Evolutionary conservation across 35 echinoderm and acorn worm species (phyloP), one percentile per base, ranked within the genome.

Genomic region (Patiria miniata): DNA sequence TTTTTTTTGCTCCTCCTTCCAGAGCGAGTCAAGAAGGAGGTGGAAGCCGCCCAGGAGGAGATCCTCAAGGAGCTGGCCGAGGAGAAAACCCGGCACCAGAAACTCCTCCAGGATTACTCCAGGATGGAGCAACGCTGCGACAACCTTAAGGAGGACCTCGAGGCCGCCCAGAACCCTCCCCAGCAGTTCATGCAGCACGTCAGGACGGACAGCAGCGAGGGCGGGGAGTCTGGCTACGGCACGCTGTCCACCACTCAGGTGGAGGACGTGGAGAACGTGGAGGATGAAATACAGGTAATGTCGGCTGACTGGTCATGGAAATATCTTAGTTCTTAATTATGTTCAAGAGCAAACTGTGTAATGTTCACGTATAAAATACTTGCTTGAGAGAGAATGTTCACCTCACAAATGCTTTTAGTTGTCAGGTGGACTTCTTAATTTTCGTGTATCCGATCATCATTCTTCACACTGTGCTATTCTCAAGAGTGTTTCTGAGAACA

Each of bases 131-230:
- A 97, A 61, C 78, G 95, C 36, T 83, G 88, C 61, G 91, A 97
- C 47, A 97, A 97, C 61, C 77, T 97, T 23, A 90, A 97, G 47
- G 95, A 97, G 78, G 95, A 97, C 86, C 88, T 96, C 77, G 53
- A 84, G 87, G 90, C 90, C 16, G n/a, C 92, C 12, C 80, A 92
- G 80, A 89, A 78, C 60, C 40, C 86, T 9, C 42, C 61, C 1
- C 84, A 87, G 29, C 14, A 51, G 8, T 69, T 52, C 39, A 80
- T 54, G 0, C 80, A 91, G 0, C 87, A 93, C 39, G 73, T 89
- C 17, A 40, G 91, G 78, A 93, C 83, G 4, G 91, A 97, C 68
- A 93, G 88, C 79, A 97, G 81, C 39, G 95, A 97, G 77, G 95
- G 91, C 7, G 85, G 83, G 0, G 95, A 97, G 84, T 97, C 95